Evolutionary conservation across 64 coral and sea anemone species (phyloP).

Genomic region (Acropora tenuis): DNA sequence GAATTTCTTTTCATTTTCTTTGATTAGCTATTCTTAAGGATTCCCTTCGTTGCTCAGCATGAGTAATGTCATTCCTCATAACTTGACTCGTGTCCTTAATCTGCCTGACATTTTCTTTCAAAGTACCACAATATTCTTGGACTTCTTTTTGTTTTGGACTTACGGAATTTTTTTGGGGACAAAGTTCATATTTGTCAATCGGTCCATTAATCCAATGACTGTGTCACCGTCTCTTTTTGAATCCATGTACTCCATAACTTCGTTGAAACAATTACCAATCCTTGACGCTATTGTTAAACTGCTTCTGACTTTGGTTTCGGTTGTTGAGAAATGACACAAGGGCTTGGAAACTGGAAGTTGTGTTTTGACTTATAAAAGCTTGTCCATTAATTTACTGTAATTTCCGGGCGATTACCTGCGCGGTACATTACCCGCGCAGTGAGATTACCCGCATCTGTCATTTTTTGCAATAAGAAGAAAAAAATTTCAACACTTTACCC

Average conservation of each 20-base stretch:
- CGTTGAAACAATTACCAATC: constrained; percentile 50
- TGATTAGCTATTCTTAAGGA: background rate
- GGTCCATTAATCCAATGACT: constrained; percentile 50
- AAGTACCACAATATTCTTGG: constrained; percentile 3
- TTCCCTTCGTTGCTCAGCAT: background rate
- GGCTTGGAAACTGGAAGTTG: constrained; percentile 25
- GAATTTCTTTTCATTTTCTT: constrained; percentile 40
- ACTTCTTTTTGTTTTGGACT: constrained; percentile 28
- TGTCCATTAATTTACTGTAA: constrained; percentile 22
- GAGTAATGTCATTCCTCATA: constrained; percentile 49
- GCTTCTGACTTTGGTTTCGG: background rate
- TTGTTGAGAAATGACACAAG: constrained; percentile 60
- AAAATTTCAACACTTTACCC: too few relatives aligned
- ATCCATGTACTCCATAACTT: constrained; percentile 62
- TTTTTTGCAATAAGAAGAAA: too few relatives aligned
- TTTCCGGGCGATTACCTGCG: too few relatives aligned
- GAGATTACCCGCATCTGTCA: too few relatives aligned
- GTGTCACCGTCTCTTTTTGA: constrained; percentile 60
- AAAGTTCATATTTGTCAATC: constrained; percentile 54
- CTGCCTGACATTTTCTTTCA: constrained; percentile 22
- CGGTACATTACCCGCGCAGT: too few relatives aligned
- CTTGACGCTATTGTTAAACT: constrained; percentile 26
- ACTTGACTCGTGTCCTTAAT: constrained; percentile 20
- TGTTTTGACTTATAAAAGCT: constrained; percentile 55
- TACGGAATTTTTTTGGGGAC: constrained; percentile 13